Base-by-base conservation (phyloP, 2,888 invertebrate genomes). In the Drosophila engyochracea region DNA sequence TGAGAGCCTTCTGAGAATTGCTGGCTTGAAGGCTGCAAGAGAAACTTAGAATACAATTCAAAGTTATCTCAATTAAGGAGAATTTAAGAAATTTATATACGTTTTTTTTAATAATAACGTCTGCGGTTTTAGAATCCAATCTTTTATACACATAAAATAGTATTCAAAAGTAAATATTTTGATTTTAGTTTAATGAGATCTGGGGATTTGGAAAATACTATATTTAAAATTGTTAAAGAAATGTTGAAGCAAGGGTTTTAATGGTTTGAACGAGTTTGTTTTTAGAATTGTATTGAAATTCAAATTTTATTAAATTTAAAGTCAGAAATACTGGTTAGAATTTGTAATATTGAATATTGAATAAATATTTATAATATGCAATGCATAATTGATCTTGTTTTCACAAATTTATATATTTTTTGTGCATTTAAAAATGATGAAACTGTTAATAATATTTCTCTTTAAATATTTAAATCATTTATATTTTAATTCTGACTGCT, bases 391-490 rank as follows among this genome's bases (percentile, higher is more conserved):
- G 3, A 22, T 22, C 0, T 22, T 14, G 44, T 3, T 22, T 16
- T 12, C 10, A 41, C 41, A 41, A n/a, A 41, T 41, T 10, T n/a
- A n/a, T 41, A 2, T 10, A 19, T 39, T 44, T 41, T 22, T 47
- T 47, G 14, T 22, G 1, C 22, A 47, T 47, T 22, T 47, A 0
- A 4, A 7, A 47, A 16, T 25, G 2, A 25, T 47, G 14, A 3
- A 25, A 47, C 1, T 47, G 3, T 47, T 47, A 51, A 19, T 1
- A 49, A 28, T 2, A 28, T 10, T 10, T 47, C 19, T 25, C 3
- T 28, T 10, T 19, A 10, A 6, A 12, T 14, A n/a, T 0, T 28
- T 0, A 1, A 28, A 19, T 2, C 0, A 0, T 1, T 47, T 22
- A 3, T n/a, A 10, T n/a, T 10, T 10, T 1, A 4, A 14, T 28